Percentiles rank a stretch among this genome's conserved stretches.
Conservation (phyloP, 2,113 vertebrate genomes). For the Rana temporaria region DNA sequence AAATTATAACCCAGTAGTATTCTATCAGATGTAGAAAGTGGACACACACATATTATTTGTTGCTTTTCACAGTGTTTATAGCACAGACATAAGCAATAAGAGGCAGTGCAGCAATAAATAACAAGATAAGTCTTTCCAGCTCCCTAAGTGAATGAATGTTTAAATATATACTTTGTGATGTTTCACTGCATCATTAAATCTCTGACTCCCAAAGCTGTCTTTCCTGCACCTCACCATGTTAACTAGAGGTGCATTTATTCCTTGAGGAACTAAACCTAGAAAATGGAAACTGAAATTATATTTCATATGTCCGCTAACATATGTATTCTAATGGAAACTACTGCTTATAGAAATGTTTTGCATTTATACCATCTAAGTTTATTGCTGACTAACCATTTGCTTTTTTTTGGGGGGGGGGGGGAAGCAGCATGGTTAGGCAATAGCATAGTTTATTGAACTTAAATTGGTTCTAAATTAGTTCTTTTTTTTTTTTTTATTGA, state of each 20-base stretch:
- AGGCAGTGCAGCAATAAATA: conserved; percentile 32
- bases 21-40: conserved; percentile 44
- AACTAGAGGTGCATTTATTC: conserved; percentile 7
- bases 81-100: conserved; percentile 41
- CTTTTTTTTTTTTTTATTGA: no score
- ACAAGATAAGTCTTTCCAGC: conserved; percentile 4
- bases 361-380: no score
- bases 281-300: not conserved
- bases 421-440: no score
- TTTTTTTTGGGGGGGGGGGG: no score
- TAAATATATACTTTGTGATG: conserved; percentile 27
- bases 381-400: no score
- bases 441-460: no score
- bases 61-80: conserved; percentile 45
- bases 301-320: not conserved
- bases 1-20: conserved; percentile 40
- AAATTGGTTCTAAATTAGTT: no score
- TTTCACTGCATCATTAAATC: conserved; percentile 32
- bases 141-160: conserved; percentile 30
- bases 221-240: not conserved
- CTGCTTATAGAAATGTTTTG: no score
- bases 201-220: not conserved
- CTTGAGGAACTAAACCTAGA: not conserved
- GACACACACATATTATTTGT: conserved; percentile 31
- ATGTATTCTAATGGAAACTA: no score